phyloP scores from a whole-genome alignment of 2,888 invertebrate genomes.

The Xestia sexstrigata region DNA sequence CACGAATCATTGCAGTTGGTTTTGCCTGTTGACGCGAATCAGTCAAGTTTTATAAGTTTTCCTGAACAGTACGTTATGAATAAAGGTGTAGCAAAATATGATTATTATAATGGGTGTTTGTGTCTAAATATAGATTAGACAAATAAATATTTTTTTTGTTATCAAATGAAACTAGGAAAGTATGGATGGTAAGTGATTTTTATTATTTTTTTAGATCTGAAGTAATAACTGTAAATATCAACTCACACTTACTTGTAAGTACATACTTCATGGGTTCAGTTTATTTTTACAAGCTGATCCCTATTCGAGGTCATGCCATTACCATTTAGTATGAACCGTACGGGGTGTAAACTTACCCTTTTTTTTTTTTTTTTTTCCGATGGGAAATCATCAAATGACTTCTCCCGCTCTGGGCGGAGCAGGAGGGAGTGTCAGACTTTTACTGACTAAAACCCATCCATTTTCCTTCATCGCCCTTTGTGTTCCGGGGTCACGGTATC shows the following conservation, averaged over 20 bases:
- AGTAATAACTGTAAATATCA: neutral
- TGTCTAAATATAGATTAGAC: neutral
- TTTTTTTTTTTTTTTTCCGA: too few relatives aligned
- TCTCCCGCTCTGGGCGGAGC: too few relatives aligned
- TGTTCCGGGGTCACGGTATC: too few relatives aligned
- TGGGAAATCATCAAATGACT: too few relatives aligned
- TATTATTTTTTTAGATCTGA: neutral
- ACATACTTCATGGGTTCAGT: too few relatives aligned
- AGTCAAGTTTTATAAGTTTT: slow-evolving; percentile 7
- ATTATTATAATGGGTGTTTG: neutral
- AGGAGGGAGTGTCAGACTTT: too few relatives aligned
- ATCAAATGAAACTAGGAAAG: slow-evolving; percentile 2
- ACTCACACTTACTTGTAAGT: neutral
- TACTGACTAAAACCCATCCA: too few relatives aligned
- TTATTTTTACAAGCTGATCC: too few relatives aligned
- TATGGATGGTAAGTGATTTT: slow-evolving; percentile 29
- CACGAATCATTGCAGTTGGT: too few relatives aligned
- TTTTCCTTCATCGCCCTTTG: too few relatives aligned
- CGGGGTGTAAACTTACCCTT: neutral
- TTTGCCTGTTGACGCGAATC: neutral
- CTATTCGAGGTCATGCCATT: too few relatives aligned
- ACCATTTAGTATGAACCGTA: neutral
- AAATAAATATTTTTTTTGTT: neutral
- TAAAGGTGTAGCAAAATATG: neutral
- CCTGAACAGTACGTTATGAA: slow-evolving; percentile 13